A percentile compares a stretch with the other conserved stretches of the same genome.
phyloP scores from a whole-genome alignment of 2,113 vertebrate genomes.

The Aepyceros melampus region DNA sequence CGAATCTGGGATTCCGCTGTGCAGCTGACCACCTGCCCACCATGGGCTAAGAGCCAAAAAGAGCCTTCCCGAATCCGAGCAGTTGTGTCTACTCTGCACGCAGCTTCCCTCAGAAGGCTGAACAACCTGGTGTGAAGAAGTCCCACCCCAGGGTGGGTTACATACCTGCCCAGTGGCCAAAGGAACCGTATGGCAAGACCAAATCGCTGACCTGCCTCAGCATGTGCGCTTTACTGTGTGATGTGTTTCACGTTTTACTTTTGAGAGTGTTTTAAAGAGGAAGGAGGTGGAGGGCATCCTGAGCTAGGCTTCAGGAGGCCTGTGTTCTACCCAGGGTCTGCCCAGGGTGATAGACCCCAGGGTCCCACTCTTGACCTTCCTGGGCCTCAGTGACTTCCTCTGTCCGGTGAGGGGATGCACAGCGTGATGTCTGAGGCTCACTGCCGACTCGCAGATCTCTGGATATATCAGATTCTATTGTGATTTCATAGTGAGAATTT shows the following conservation, averaged over 20 bases:
- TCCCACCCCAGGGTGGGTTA: not conserved
- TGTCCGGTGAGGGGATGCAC: not conserved
- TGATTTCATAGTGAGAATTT: slow-evolving; percentile 39
- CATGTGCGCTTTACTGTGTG: not conserved
- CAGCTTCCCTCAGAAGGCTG: not conserved
- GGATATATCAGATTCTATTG: not conserved
- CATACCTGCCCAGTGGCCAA: not conserved
- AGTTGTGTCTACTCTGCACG: not conserved
- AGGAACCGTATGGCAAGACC: slow-evolving; percentile 11
- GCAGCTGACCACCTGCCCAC: slow-evolving; percentile 71
- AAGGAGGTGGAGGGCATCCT: not conserved
- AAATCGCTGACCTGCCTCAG: not conserved
- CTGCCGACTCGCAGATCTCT: not conserved
- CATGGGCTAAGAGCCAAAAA: not conserved
- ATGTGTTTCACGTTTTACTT: not conserved
- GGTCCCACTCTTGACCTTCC: not conserved
- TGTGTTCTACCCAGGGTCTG: not conserved
- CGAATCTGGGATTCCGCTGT: slow-evolving; percentile 97
- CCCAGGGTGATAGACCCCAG: not conserved
- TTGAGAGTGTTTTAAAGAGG: not conserved
- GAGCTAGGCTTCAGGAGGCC: not conserved
- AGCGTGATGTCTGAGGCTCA: not conserved
- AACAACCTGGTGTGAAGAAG: not conserved
- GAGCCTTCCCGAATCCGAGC: not conserved
- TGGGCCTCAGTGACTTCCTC: not conserved